Conservation (phyloP, 2,888 invertebrate genomes). For the Drosophila imparisetae region DNA sequence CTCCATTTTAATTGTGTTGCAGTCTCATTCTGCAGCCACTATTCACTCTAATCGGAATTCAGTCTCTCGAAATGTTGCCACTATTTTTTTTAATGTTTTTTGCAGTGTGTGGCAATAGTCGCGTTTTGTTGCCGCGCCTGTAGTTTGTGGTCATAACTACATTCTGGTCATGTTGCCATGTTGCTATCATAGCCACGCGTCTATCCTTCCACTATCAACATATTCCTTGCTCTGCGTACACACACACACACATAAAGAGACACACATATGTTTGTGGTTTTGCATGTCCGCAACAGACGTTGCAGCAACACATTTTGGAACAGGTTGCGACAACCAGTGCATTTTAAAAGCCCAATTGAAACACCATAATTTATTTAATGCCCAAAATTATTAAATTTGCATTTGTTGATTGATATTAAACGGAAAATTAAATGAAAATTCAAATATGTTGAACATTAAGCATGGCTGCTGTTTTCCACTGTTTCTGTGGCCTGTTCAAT, state of each 20-base stretch:
- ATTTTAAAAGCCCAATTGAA: slow-evolving; percentile 2
- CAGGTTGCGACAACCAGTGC: neutral
- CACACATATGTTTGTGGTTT: slow-evolving; percentile 23
- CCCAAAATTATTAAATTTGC: neutral
- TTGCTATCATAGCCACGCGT: slow-evolving; percentile 39
- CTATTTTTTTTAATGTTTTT: slow-evolving; percentile 1
- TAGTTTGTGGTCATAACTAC: slow-evolving; percentile 50
- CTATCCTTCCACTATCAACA: slow-evolving; percentile 10
- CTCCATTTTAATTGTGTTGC: slow-evolving; percentile 66
- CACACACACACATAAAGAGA: neutral
- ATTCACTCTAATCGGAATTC: slow-evolving; percentile 43
- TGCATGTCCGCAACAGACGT: neutral
- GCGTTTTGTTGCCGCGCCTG: slow-evolving; percentile 18
- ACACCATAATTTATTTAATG: slow-evolving; percentile 3
- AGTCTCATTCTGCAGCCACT: slow-evolving; percentile 21
- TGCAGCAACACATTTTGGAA: slow-evolving; percentile 1
- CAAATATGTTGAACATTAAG: neutral
- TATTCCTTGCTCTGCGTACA: slow-evolving; percentile 4
- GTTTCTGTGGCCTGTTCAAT: neutral
- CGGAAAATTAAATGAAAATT: slow-evolving; percentile 6
- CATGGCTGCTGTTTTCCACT: neutral
- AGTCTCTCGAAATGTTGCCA: slow-evolving; percentile 19
- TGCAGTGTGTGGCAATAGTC: neutral
- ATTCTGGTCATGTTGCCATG: slow-evolving; percentile 47
- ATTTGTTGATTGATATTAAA: slow-evolving; percentile 23